These are phyloP conservation scores for Delphinus delphis DNA, from an alignment of 2,113 vertebrate species.

Conservation along the genomic window DNA sequence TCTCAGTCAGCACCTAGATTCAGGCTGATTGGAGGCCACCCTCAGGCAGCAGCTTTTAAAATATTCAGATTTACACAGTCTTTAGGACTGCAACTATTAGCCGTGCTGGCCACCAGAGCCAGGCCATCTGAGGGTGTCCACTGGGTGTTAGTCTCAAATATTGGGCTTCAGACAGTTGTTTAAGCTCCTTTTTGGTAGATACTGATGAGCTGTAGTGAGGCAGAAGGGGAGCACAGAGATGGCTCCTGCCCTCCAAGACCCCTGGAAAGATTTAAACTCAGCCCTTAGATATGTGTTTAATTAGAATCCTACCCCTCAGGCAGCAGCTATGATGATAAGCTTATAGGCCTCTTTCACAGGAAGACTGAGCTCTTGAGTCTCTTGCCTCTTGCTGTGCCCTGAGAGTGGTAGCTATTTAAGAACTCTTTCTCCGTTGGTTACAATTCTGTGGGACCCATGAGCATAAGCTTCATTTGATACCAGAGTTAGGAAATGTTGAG, in stretches of 20 bases:
- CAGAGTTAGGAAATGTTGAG: not conserved
- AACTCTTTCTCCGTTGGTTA: not conserved
- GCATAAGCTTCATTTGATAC: rapidly evolving
- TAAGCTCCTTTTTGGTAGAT: not conserved
- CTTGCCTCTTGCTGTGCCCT: not conserved
- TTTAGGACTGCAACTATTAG: not conserved
- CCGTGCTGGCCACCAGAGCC: not conserved
- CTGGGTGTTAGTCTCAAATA: not conserved
- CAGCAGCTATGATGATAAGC: not conserved
- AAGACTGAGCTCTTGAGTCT: not conserved
- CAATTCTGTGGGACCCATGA: not conserved
- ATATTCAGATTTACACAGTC: not conserved
- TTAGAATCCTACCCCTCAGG: not conserved
- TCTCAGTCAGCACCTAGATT: not conserved
- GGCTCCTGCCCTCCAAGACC: not conserved
- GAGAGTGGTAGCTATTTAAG: not conserved
- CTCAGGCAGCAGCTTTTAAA: not conserved
- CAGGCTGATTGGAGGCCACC: not conserved
- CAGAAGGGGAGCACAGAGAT: not conserved
- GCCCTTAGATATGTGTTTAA: not conserved
- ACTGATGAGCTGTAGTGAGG: not conserved
- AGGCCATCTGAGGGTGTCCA: not conserved
- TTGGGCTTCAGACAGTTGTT: not conserved
- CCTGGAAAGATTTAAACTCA: not conserved
- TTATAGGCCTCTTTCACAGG: not conserved